Evolutionary conservation across 2,888 invertebrate genomes (phyloP).

Genomic region (Pristionchus fissidentatus): DNA sequence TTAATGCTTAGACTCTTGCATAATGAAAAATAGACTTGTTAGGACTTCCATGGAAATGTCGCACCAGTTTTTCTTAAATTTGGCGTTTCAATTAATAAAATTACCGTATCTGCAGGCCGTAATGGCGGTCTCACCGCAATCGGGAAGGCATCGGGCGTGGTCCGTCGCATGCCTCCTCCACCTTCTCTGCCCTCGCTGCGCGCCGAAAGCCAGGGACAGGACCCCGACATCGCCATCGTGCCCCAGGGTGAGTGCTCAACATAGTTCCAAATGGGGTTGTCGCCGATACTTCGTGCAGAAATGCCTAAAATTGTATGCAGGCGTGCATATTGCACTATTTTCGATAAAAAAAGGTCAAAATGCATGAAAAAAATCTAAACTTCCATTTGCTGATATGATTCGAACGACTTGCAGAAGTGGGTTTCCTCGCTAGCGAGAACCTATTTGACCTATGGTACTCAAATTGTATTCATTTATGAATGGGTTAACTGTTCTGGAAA

Average conservation of each 20-base stretch:
- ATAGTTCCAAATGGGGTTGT: not conserved
- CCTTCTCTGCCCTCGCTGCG: conserved; percentile 98
- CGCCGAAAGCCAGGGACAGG: conserved; percentile 87
- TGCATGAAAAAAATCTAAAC: too few species aligned
- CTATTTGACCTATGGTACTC: too few species aligned
- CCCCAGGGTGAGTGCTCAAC: conserved; percentile 83
- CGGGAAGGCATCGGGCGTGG: conserved; percentile 96
- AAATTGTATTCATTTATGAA: too few species aligned
- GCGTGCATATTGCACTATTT: too few species aligned
- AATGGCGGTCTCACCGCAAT: conserved; percentile 98
- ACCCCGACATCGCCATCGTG: conserved; percentile 86
- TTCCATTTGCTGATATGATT: too few species aligned
- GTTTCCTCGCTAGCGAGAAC: too few species aligned
- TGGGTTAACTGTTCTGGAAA: too few species aligned
- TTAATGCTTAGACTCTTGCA: too few species aligned
- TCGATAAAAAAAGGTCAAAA: not conserved
- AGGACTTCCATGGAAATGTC: not conserved
- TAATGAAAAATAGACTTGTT: not conserved
- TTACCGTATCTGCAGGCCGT: conserved; percentile 83
- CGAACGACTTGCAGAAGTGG: too few species aligned
- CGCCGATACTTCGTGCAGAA: too few species aligned
- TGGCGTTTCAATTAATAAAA: conserved; percentile 8
- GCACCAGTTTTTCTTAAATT: not conserved
- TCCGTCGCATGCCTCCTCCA: conserved; percentile 90
- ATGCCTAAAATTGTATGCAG: too few species aligned